Evolutionary conservation across 53 echinoderm and acorn worm species (phyloP).

Genomic region (Crossaster papposus): DNA sequence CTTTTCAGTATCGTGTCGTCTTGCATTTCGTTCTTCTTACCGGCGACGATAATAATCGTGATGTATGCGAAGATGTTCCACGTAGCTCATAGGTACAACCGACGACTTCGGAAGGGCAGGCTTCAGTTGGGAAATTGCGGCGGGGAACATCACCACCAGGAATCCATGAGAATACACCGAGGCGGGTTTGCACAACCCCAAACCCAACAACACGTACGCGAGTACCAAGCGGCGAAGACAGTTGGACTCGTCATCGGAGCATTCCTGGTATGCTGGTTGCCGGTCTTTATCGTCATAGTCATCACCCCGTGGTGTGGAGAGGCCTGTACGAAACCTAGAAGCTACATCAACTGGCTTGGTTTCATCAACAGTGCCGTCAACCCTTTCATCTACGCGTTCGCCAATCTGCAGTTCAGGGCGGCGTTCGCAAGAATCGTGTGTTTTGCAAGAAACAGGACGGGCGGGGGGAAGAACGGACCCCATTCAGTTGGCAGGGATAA

Average conservation of each 20-base stretch:
- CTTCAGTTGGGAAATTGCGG: neutral
- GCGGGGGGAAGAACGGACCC: neutral
- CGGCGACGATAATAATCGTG: neutral
- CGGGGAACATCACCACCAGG: neutral
- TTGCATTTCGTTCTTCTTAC: neutral
- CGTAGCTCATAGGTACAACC: neutral
- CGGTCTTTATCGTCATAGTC: neutral
- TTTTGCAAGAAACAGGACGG: neutral
- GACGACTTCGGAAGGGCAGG: conserved; percentile 2
- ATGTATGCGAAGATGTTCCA: conserved; percentile 1
- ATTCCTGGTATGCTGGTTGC: conserved; percentile 34
- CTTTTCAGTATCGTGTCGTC: neutral
- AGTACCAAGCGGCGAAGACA: conserved; percentile 35
- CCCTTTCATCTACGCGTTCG: conserved; percentile 35
- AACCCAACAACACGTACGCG: neutral
- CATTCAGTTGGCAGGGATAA: neutral
- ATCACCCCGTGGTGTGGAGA: neutral
- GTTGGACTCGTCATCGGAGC: conserved; percentile 28
- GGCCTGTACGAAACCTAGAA: neutral
- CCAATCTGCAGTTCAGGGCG: conserved; percentile 15
- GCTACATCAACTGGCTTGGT: conserved; percentile 4
- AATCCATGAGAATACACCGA: conserved; percentile 33
- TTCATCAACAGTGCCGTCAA: conserved; percentile 42
- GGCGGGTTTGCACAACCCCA: neutral
- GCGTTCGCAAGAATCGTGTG: conserved; percentile 15